A percentile compares a stretch with the other conserved stretches of the same genome.
Conservation (phyloP, 2,888 invertebrate genomes). For the Stictocephala bisonia region DNA sequence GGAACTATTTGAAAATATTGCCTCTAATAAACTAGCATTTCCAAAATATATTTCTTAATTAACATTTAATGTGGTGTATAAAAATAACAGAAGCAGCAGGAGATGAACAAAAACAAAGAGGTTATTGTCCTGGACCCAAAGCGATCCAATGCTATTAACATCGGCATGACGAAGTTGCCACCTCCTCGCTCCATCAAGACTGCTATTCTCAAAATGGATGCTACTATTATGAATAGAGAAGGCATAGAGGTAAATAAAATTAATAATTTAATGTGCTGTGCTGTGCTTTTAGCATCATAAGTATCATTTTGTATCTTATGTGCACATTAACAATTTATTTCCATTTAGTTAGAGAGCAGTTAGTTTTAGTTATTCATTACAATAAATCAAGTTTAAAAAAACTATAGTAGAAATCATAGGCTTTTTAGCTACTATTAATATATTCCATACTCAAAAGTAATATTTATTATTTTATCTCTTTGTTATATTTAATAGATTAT, state of each 20-base stretch:
- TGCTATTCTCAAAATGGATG: conserved; percentile 99
- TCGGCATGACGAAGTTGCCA: conserved; percentile 98
- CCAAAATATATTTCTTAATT: too few species aligned
- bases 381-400: too few species aligned
- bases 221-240: conserved; percentile 96
- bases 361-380: too few species aligned
- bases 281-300: background rate
- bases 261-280: too few species aligned
- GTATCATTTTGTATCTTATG: background rate
- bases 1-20: too few species aligned
- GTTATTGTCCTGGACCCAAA: conserved; percentile 96
- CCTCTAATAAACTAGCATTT: too few species aligned
- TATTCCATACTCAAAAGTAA: too few species aligned
- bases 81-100: conserved; percentile 79
- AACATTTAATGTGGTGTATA: too few species aligned
- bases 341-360: background rate
- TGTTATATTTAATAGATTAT: too few species aligned
- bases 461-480: too few species aligned
- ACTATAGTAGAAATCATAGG: too few species aligned
- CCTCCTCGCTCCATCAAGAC: conserved; percentile 98
- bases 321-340: background rate
- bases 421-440: too few species aligned
- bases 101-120: conserved; percentile 87
- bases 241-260: conserved; percentile 82
- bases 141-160: conserved; percentile 98